Base-by-base conservation (phyloP, 2,113 vertebrate genomes). In the Ursus arctos region DNA sequence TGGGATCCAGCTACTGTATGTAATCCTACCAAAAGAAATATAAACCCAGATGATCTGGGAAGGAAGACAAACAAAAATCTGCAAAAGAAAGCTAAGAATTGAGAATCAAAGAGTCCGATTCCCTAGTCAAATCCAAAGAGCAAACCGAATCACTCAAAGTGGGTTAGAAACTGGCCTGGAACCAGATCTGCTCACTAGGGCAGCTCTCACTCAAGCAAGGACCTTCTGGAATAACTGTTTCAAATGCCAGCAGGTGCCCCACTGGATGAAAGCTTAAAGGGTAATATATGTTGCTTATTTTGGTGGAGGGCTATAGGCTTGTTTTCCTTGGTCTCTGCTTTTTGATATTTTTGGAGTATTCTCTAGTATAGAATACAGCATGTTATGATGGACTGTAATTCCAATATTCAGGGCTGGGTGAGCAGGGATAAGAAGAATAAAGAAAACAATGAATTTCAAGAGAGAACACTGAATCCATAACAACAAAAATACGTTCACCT, bases 221-320 rank as follows among this genome's bases (percentile, higher is more conserved):
- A 24, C 6, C 7, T 55, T 83, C 47, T 91, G 12, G 4, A 47
- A 26, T 7, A 4, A 59, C 6, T 47, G 14, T 63, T 36, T 71
- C 22, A 2, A 79, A n/a, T 6, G 4, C 2, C 31, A 81, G 19
- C n/a, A 19, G 6, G 1, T 49, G 19, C 21, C 31, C 6, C 26
- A 69, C 4, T 16, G 14, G 5, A 18, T 24, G 8, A 12, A 69
- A 33, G 6, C 19, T 18, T 7, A 1, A 4, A 92, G 1, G 1
- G 22, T 0, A 13, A 19, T 21, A 14, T 16, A 21, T 16, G 14
- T 53, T n/a, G 11, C 65, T 93, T 89, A 13, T 47, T 63, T 40
- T 22, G 19, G 19, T 76, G 15, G 19, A 40, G 18, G 4, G 8
- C 5, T 55, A 61, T 63, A 21, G 55, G 3, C 10, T 47, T 69